phyloP scores from a whole-genome alignment of 1,140 invertebrate genomes.

The Scaptomyza pallida region DNA sequence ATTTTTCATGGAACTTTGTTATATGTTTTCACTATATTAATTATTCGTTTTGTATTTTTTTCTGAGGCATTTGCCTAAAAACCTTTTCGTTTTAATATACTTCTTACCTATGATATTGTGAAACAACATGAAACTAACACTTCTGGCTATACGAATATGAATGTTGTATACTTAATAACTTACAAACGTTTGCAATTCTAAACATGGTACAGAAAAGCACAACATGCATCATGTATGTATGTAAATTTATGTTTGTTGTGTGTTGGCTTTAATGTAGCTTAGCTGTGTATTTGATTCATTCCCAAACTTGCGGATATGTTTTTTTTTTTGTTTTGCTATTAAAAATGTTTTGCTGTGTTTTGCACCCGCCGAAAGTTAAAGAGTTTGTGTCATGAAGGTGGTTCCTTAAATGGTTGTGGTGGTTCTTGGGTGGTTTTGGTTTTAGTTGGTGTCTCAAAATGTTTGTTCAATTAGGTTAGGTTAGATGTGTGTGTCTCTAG shows the following conservation, averaged over 20 bases:
- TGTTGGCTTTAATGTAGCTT: background rate
- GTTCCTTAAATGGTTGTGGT: conserved; percentile 28
- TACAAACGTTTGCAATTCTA: conserved; percentile 17
- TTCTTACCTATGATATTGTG: background rate
- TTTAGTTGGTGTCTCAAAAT: conserved; percentile 1
- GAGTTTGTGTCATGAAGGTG: conserved; percentile 17
- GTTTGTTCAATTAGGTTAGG: background rate
- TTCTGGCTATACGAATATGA: conserved; percentile 15
- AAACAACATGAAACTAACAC: conserved; percentile 30
- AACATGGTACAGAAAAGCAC: conserved; percentile 6
- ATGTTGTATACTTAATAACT: conserved; percentile 4
- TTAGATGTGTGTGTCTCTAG: background rate
- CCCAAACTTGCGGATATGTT: conserved; percentile 19
- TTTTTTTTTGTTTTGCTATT: conserved; percentile 1
- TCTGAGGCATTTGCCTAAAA: background rate
- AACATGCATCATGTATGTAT: background rate
- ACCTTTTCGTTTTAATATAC: background rate
- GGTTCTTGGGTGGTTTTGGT: conserved; percentile 15
- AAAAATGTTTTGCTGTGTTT: background rate
- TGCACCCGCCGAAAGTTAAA: background rate
- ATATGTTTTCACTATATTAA: background rate
- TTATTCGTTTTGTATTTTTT: background rate
- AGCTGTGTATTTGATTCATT: conserved; percentile 13
- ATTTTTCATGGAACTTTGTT: conserved; percentile 3
- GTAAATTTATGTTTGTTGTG: background rate